Conservation (phyloP, 2,888 invertebrate species). For the Elmis aenea region DNA sequence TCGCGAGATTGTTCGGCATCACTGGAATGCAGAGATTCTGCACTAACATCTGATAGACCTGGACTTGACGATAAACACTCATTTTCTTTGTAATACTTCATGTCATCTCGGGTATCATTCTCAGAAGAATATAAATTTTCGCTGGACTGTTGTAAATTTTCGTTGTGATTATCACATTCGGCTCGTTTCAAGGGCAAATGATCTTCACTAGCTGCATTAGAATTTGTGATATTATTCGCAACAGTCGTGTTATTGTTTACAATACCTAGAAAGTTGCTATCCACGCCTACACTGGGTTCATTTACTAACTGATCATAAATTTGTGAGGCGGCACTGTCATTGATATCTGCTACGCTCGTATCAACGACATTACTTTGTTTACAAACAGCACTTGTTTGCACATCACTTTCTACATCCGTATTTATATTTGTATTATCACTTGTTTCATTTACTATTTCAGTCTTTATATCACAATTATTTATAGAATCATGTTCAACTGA, state of each 20-base stretch:
- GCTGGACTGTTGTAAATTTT: background rate
- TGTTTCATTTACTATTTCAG: slow-evolving; percentile 26
- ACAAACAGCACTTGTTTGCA: slow-evolving; percentile 4
- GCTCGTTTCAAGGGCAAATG: too few species aligned
- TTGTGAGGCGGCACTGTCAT: too few species aligned
- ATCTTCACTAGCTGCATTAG: too few species aligned
- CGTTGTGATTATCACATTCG: background rate
- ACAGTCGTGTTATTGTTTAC: too few species aligned
- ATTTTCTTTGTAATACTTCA: slow-evolving; percentile 2
- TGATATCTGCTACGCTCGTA: background rate
- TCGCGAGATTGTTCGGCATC: slow-evolving; percentile 24
- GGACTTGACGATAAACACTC: slow-evolving; percentile 36
- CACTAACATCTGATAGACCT: slow-evolving; percentile 40
- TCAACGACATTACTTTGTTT: background rate
- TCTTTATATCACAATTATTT: slow-evolving; percentile 19
- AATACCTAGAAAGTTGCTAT: too few species aligned
- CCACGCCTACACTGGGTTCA: too few species aligned
- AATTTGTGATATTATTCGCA: too few species aligned
- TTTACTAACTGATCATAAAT: too few species aligned
- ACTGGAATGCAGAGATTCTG: slow-evolving; percentile 40
- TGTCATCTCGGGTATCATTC: background rate
- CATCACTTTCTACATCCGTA: slow-evolving; percentile 16
- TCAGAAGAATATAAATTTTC: background rate
- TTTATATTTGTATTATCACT: slow-evolving; percentile 21
- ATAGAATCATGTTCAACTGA: background rate